These are phyloP conservation scores for Chamaea fasciata DNA, from an alignment of 2,113 vertebrate species.

Conservation along the genomic window DNA sequence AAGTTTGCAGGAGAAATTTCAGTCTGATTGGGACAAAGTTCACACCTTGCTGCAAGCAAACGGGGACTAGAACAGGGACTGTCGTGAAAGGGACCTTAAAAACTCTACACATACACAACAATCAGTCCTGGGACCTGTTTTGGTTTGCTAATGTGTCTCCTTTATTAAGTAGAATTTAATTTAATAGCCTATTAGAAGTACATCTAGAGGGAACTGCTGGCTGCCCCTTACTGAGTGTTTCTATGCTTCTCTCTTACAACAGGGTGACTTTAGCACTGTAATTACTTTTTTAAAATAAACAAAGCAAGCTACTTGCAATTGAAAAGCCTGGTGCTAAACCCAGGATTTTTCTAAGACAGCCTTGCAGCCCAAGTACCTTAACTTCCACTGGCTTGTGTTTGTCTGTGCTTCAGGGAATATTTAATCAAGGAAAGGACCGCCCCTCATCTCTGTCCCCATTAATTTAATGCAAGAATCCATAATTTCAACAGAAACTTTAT, in stretches of 20 bases:
- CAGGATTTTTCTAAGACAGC: background rate
- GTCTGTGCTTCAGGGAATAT: background rate
- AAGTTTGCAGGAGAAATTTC: background rate
- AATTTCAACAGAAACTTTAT: background rate
- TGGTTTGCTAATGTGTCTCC: background rate
- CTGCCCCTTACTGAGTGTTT: background rate
- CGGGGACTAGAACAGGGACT: background rate
- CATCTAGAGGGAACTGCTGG: background rate
- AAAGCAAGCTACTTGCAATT: background rate
- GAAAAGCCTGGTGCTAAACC: background rate
- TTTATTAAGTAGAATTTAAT: background rate
- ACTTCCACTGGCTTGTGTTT: background rate
- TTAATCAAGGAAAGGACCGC: background rate
- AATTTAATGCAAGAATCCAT: background rate
- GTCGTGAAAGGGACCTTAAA: background rate
- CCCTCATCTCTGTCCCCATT: too few species aligned
- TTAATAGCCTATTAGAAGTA: background rate
- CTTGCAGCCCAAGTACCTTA: background rate
- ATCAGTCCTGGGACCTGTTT: background rate
- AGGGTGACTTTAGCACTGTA: background rate
- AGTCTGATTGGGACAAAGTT: background rate
- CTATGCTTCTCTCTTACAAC: background rate
- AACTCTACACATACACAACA: background rate
- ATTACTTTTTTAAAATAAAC: background rate
- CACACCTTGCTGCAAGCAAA: background rate